These are phyloP conservation scores for Tetragonula carbonaria DNA, from an alignment of 2,888 invertebrate species.

Conservation along the genomic window DNA sequence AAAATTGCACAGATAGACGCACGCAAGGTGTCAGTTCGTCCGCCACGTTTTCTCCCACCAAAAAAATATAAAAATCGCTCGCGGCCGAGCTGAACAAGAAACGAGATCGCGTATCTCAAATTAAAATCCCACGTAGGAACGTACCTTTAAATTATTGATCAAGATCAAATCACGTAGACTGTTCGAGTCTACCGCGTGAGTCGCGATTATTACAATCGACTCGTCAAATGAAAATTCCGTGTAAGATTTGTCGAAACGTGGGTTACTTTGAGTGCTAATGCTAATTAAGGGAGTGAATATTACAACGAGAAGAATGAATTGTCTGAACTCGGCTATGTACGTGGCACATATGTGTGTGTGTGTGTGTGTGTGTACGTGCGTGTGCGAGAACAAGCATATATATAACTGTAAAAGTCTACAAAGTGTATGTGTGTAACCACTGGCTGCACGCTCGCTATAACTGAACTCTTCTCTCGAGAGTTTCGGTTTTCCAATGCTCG, in stretches of 20 bases:
- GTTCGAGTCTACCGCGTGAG: neutral
- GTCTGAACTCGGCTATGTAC: neutral
- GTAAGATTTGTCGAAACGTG: constrained; percentile 11
- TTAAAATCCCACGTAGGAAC: no score
- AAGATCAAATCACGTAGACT: neutral
- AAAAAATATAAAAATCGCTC: no score
- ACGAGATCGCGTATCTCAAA: neutral
- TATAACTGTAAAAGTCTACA: constrained; percentile 9
- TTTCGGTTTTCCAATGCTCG: constrained; percentile 17
- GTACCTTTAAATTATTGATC: neutral
- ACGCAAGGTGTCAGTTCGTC: no score
- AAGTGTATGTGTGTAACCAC: constrained; percentile 10
- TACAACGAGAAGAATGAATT: constrained; percentile 1
- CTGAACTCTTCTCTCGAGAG: constrained; percentile 21
- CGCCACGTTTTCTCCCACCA: no score
- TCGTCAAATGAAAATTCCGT: neutral
- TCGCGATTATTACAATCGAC: neutral
- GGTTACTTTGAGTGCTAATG: constrained; percentile 9
- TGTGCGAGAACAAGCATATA: no score
- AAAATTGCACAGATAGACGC: no score
- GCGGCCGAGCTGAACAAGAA: no score
- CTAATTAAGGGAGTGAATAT: constrained; percentile 5
- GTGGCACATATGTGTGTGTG: neutral
- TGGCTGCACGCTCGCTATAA: constrained; percentile 10
- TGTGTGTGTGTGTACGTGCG: neutral